A percentile compares a stretch with the other conserved stretches of the same genome.
These are phyloP conservation scores for Drosophila serrata DNA, from an alignment of 1,140 invertebrate genomes.

Conservation along the genomic window DNA sequence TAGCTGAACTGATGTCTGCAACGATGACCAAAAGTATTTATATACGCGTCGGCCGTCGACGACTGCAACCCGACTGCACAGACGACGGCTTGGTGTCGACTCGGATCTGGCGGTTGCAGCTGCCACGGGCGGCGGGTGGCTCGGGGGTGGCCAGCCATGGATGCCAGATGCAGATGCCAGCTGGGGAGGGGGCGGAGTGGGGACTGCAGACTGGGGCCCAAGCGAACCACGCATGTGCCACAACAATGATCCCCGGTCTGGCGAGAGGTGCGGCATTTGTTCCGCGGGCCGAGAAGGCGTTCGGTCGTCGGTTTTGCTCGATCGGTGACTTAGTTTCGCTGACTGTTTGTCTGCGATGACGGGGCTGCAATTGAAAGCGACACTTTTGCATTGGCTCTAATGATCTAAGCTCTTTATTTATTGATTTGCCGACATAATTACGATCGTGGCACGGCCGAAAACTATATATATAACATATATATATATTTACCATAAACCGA, in stretches of 20 bases:
- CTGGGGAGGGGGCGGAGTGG: slow-evolving; percentile 15
- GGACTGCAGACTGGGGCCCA: not conserved
- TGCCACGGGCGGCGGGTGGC: slow-evolving; percentile 40
- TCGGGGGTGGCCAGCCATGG: slow-evolving; percentile 21
- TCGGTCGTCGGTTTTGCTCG: slow-evolving; percentile 23
- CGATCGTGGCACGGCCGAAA: slow-evolving; percentile 41
- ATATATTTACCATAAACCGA: slow-evolving; percentile 65
- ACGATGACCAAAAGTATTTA: slow-evolving; percentile 84
- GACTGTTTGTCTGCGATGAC: slow-evolving; percentile 48
- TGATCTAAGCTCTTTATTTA: slow-evolving; percentile 73
- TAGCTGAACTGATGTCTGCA: slow-evolving; percentile 83
- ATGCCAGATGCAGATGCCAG: slow-evolving; percentile 33
- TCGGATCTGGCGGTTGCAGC: slow-evolving; percentile 37
- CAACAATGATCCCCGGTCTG: slow-evolving; percentile 42
- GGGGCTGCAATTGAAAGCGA: slow-evolving; percentile 64
- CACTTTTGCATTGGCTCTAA: slow-evolving; percentile 66
- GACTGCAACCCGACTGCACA: slow-evolving; percentile 38
- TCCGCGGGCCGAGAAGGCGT: slow-evolving; percentile 40
- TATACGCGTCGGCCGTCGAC: slow-evolving; percentile 66
- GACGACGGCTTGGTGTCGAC: slow-evolving; percentile 28
- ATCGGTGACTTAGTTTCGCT: slow-evolving; percentile 61
- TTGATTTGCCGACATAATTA: slow-evolving; percentile 71
- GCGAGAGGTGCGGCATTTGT: slow-evolving; percentile 57
- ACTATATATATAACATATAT: slow-evolving; percentile 4
- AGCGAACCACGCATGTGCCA: slow-evolving; percentile 68